Evolutionary conservation across 2,113 vertebrate species (phyloP), one percentile per base, ranked within the genome.

Genomic region (Entelurus aequoreus): DNA sequence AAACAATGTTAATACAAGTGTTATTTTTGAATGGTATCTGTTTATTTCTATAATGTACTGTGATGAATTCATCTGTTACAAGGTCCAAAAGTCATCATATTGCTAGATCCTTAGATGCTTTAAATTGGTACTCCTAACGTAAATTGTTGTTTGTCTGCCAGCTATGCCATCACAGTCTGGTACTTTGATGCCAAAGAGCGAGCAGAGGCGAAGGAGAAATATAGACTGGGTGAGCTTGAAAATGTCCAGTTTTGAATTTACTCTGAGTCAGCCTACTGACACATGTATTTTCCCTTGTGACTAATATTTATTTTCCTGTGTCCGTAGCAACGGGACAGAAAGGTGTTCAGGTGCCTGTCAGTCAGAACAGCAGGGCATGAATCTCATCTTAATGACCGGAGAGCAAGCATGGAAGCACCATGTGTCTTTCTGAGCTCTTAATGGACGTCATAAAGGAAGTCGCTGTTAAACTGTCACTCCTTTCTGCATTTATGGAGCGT

Each of bases 111-210:
- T 28, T 28, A 28, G 28, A 28, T 28, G 28, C 28, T 28, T 28
- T 28, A 3, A 28, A 28, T 28, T 28, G 19, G 36, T 37, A 6
- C 36, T 40, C 14, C 36, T 53, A 3, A 69, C 8, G 35, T 28
- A 66, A 6, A 65, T 19, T 56, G 3, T 28, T 42, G 48, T 53
- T 64, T 82, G 49, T 77, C 13, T 76, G 62, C 5, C 83, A 96
- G 94, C 76, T 96, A 93, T 71, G 94, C 94, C 80, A 94, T 96
- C 88, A 96, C 94, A 15, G 93, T 96, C 86, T 96, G 94, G 94
- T 96, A 95, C 92, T 96, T 96, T 79, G 94, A 96, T 72, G 93
- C 94, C 69, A 93, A 94, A 89, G 94, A 96, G 82, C 83, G 94
- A 74, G 90, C 91, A 40, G 91, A 93, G 75, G 94, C 94, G 77